Evolutionary conservation across 2,888 invertebrate genomes (phyloP).

Genomic region (Hermaeophaga mercurialis): DNA sequence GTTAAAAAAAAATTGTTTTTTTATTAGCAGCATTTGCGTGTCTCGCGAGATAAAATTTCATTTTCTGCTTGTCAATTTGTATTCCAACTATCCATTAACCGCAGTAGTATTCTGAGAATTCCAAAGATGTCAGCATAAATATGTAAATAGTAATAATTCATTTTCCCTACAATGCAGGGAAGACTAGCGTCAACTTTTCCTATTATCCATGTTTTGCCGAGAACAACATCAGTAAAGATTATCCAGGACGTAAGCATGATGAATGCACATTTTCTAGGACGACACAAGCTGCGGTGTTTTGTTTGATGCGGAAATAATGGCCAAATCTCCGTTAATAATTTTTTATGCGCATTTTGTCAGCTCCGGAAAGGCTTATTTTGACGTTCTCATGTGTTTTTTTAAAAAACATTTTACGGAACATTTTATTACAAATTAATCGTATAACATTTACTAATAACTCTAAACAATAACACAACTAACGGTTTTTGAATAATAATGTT

Average conservation of each 20-base stretch:
- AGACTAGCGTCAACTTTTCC: slow-evolving; percentile 27
- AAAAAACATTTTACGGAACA: too few relatives aligned
- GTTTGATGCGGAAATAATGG: slow-evolving; percentile 19
- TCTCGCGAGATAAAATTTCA: not conserved
- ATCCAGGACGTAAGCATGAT: slow-evolving; percentile 32
- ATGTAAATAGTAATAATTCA: slow-evolving; percentile 26
- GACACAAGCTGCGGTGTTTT: slow-evolving; percentile 19
- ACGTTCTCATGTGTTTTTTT: too few relatives aligned
- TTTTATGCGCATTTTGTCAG: too few relatives aligned
- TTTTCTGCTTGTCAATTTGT: not conserved
- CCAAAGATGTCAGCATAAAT: slow-evolving; percentile 8
- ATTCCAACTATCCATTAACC: not conserved
- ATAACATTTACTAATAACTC: too few relatives aligned
- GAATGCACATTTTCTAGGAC: slow-evolving; percentile 26
- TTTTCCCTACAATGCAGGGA: slow-evolving; percentile 23
- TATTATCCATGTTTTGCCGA: slow-evolving; percentile 32
- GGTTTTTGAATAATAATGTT: too few relatives aligned
- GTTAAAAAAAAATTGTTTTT: too few relatives aligned
- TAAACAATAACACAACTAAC: too few relatives aligned
- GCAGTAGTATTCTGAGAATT: not conserved
- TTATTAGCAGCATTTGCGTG: too few relatives aligned
- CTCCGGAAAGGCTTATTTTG: too few relatives aligned
- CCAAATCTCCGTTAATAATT: slow-evolving; percentile 7
- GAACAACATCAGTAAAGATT: slow-evolving; percentile 35
- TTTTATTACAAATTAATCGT: too few relatives aligned